Conservation (phyloP, 2,888 invertebrate species). For the Cetonia aurata region DNA sequence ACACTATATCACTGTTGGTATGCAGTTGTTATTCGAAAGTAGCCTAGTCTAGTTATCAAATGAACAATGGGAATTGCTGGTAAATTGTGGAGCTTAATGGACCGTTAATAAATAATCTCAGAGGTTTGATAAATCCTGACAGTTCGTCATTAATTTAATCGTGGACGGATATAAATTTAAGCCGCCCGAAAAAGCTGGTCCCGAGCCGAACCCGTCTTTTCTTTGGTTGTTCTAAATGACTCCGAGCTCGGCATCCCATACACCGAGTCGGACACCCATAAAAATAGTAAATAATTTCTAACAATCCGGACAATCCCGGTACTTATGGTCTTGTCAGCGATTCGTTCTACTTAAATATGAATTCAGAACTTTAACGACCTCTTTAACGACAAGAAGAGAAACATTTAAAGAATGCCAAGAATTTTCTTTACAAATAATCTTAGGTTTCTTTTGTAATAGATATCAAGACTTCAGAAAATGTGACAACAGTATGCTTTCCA, state of each 20-base stretch:
- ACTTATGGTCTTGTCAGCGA: conserved; percentile 34
- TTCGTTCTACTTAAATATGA: conserved; percentile 40
- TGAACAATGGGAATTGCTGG: conserved; percentile 15
- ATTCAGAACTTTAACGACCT: conserved; percentile 26
- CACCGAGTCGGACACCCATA: conserved; percentile 36
- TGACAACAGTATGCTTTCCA: no score
- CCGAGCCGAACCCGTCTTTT: conserved; percentile 21
- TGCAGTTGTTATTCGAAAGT: neutral
- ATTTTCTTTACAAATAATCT: neutral
- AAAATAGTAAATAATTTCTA: conserved; percentile 41
- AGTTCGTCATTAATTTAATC: conserved; percentile 38
- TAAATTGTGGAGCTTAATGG: conserved; percentile 17
- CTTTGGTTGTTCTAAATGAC: conserved; percentile 32
- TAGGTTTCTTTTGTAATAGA: no score
- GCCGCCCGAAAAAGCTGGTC: conserved; percentile 26
- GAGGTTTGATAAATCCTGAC: conserved; percentile 33
- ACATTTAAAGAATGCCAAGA: conserved; percentile 14
- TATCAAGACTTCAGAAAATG: no score
- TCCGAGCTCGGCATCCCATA: conserved; percentile 2
- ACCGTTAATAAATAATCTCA: conserved; percentile 35
- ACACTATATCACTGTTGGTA: no score
- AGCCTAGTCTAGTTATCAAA: neutral
- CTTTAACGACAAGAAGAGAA: conserved; percentile 12
- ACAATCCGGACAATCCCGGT: conserved; percentile 33
- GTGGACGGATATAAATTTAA: conserved; percentile 32